A percentile compares a stretch with the other conserved stretches of the same genome.
These are phyloP conservation scores for Trochalopteron elliotii DNA, from an alignment of 2,113 vertebrate genomes.

Conservation along the genomic window DNA sequence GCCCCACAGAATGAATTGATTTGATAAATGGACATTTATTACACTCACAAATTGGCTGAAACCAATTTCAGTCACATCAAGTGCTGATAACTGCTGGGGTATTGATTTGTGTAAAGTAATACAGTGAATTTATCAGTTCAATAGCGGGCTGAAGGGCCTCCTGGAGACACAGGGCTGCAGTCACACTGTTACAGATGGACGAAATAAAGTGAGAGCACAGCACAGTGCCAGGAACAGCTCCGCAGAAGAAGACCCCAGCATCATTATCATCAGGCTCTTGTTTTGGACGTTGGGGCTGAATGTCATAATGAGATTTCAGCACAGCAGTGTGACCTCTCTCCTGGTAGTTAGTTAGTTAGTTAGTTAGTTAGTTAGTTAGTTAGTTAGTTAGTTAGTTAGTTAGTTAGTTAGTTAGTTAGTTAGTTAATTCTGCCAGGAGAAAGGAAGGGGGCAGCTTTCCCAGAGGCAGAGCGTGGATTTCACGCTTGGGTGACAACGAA, in stretches of 20 bases:
- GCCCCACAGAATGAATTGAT: constrained; percentile 78
- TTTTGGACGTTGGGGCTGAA: not conserved
- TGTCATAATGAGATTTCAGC: not conserved
- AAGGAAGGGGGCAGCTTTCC: not conserved
- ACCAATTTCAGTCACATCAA: constrained; percentile 87
- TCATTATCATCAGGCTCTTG: not conserved
- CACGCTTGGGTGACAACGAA: not conserved
- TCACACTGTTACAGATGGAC: constrained; percentile 62
- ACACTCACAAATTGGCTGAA: constrained; percentile 91
- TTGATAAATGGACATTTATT: constrained; percentile 93
- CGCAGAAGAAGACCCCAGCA: not conserved
- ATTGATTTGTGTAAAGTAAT: constrained; percentile 97
- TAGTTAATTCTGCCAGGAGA: not conserved
- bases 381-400: not conserved
- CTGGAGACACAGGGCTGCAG: constrained; percentile 41
- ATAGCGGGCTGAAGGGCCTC: constrained; percentile 76
- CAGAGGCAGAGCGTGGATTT: not conserved
- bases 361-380: not conserved
- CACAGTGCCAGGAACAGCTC: not conserved
- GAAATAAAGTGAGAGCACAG: constrained; percentile 38
- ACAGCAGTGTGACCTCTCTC: not conserved
- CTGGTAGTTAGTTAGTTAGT: not conserved
- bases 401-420: not conserved
- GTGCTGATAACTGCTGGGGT: constrained; percentile 86
- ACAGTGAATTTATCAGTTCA: constrained; percentile 93